Evolutionary conservation across 2,113 vertebrate species (phyloP).

Genomic region (Emydura subglobosa): DNA sequence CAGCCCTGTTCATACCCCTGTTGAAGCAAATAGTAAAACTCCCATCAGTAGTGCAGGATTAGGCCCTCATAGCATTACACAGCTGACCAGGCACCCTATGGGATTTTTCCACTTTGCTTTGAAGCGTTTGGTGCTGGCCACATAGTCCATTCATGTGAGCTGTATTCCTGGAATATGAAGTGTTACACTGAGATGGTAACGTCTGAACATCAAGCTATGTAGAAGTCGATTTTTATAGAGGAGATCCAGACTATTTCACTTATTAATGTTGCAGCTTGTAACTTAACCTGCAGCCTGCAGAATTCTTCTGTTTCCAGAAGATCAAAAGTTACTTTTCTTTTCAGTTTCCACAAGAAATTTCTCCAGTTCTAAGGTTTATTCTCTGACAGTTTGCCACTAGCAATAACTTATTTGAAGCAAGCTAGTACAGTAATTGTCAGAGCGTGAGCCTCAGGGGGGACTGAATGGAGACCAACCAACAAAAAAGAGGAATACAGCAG

Average conservation of each 20-base stretch:
- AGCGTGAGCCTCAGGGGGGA: background rate
- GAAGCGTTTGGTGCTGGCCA: background rate
- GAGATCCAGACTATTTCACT: background rate
- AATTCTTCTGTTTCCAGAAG: background rate
- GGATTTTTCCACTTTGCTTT: background rate
- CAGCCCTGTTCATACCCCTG: background rate
- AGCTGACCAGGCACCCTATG: background rate
- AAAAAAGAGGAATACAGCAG: background rate
- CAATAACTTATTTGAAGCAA: background rate
- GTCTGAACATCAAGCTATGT: background rate
- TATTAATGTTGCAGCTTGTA: background rate
- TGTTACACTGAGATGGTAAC: background rate
- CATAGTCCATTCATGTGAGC: background rate
- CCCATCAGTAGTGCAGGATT: background rate
- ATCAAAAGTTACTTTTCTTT: background rate
- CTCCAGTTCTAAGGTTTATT: background rate
- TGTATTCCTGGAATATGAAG: background rate
- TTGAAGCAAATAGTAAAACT: background rate
- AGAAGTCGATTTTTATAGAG: background rate
- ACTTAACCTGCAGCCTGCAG: background rate
- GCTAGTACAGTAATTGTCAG: background rate
- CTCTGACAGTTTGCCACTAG: background rate
- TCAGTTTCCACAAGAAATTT: background rate
- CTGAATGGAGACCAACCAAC: background rate
- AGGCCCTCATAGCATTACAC: background rate